These are phyloP conservation scores for Rhineura floridana DNA, from an alignment of 2,113 vertebrate genomes.

Conservation along the genomic window DNA sequence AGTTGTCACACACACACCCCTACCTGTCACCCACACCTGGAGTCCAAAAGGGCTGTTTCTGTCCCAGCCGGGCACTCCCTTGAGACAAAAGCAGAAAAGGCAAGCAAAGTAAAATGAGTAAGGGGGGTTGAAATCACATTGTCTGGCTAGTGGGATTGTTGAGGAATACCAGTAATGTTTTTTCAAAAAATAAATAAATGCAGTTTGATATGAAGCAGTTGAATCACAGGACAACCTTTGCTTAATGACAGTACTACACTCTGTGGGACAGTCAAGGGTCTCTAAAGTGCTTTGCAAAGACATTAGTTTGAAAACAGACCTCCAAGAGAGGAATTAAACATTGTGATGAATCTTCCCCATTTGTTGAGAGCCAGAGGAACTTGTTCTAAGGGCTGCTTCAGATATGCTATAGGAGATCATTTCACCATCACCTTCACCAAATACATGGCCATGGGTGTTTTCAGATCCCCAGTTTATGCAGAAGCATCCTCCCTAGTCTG, in stretches of 20 bases:
- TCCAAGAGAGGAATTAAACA: background rate
- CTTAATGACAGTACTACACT: background rate
- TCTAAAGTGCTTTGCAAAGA: background rate
- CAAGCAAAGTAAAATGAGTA: background rate
- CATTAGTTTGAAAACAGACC: background rate
- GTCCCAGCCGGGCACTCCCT: background rate
- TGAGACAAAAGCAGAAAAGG: background rate
- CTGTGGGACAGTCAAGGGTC: background rate
- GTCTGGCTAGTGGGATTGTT: background rate
- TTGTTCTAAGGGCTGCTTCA: background rate
- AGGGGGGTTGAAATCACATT: background rate
- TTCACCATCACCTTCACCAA: background rate
- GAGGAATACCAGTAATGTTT: background rate
- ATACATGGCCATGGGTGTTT: background rate
- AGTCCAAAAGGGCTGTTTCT: background rate
- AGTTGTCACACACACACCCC: background rate
- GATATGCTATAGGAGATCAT: no score
- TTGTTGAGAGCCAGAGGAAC: background rate
- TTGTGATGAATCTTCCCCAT: background rate
- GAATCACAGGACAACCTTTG: background rate
- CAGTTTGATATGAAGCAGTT: background rate
- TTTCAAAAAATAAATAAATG: background rate
- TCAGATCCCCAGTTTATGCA: background rate
- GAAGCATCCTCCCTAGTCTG: background rate
- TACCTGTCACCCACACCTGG: no score